phyloP scores from a whole-genome alignment of 2,113 vertebrate species.

The Bos javanicus region DNA sequence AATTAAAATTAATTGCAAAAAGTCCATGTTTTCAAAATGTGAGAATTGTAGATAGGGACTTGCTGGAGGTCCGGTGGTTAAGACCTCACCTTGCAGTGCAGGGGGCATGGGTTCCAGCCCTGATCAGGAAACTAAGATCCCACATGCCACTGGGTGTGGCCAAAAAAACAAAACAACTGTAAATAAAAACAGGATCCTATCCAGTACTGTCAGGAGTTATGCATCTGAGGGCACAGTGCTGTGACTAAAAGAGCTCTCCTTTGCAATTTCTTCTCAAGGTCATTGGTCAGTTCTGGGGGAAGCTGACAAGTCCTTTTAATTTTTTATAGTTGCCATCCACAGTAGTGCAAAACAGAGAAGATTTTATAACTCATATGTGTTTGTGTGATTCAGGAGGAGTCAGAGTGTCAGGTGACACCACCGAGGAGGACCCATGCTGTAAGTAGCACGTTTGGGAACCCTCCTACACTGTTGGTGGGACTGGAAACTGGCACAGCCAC shows the following conservation, averaged over 20 bases:
- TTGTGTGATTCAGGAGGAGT: neutral
- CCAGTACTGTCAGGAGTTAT: too few relatives aligned
- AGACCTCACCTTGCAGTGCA: neutral
- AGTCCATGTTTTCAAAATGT: neutral
- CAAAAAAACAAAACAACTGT: neutral
- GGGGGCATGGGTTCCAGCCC: neutral
- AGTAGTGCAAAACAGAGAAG: neutral
- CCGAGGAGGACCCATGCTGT: neutral
- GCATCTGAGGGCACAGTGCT: too few relatives aligned
- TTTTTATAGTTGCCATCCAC: neutral
- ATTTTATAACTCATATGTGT: neutral
- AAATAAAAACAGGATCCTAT: neutral
- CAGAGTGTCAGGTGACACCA: neutral
- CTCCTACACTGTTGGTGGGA: neutral
- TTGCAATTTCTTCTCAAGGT: neutral
- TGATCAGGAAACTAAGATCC: neutral
- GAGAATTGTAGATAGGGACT: neutral
- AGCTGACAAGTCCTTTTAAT: neutral
- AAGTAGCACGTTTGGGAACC: rapidly evolving
- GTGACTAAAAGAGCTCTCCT: too few relatives aligned
- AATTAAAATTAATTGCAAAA: neutral
- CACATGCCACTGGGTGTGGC: neutral
- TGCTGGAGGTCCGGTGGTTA: neutral
- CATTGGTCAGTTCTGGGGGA: neutral
- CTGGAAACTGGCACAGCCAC: neutral